These are phyloP conservation scores for Herpetotheres cachinnans DNA, from an alignment of 2,113 vertebrate species.

Conservation along the genomic window DNA sequence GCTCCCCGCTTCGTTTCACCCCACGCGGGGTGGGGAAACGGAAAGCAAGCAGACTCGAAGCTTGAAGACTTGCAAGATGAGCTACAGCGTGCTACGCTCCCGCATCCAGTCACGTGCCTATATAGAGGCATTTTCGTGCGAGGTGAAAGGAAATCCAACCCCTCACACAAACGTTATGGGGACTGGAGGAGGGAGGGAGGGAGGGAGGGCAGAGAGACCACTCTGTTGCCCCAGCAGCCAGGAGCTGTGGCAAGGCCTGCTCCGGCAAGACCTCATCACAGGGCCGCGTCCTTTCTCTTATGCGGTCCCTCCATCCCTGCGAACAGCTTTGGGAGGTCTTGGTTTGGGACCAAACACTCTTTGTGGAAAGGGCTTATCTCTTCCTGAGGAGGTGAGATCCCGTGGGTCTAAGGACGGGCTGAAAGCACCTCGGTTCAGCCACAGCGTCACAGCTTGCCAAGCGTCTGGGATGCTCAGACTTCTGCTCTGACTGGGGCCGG, in stretches of 20 bases:
- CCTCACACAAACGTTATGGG: neutral
- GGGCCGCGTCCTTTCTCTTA: neutral
- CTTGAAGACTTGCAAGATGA: neutral
- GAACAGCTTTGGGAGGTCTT: neutral
- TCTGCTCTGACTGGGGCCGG: neutral
- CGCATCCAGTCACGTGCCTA: neutral
- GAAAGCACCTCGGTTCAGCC: neutral
- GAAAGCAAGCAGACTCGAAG: neutral
- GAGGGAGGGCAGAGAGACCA: neutral
- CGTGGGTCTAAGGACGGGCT: neutral
- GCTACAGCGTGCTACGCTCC: neutral
- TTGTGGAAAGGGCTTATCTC: neutral
- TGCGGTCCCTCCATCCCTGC: fast-evolving
- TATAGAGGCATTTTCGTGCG: neutral
- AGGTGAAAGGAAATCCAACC: neutral
- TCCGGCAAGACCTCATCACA: neutral
- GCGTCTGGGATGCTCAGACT: neutral
- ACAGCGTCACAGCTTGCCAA: neutral
- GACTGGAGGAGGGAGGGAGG: neutral
- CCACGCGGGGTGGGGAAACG: neutral
- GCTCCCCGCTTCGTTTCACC: neutral
- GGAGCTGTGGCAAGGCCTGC: neutral
- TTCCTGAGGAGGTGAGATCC: neutral
- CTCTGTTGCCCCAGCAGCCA: neutral
- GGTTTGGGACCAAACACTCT: neutral